These are phyloP conservation scores for Pseudobourletiella spinata DNA, from an alignment of 1,140 invertebrate genomes.

Conservation along the genomic window DNA sequence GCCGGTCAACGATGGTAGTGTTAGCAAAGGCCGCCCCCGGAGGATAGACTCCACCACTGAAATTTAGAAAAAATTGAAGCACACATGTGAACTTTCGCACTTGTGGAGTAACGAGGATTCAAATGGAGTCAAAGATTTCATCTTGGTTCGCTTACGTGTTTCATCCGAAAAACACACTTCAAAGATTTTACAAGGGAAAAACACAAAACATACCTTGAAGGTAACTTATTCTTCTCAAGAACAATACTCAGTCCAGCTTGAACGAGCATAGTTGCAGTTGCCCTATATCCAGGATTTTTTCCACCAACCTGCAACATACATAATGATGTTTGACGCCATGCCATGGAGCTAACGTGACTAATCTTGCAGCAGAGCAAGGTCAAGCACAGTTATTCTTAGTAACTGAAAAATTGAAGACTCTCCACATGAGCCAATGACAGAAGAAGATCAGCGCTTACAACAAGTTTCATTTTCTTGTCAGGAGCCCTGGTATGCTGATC, in stretches of 20 bases:
- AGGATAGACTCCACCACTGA: too few species aligned
- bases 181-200: too few species aligned
- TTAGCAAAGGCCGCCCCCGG: too few species aligned
- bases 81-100: too few species aligned
- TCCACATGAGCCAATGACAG: background rate
- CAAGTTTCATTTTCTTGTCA: constrained; percentile 57
- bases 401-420: background rate
- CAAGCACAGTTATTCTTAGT: background rate
- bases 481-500: constrained; percentile 53
- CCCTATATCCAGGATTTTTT: constrained; percentile 71
- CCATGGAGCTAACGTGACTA: constrained; percentile 43
- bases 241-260: constrained; percentile 64
- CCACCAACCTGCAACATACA: background rate
- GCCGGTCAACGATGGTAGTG: too few species aligned
- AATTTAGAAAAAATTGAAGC: too few species aligned
- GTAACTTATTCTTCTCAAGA: constrained; percentile 65
- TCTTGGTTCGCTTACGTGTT: too few species aligned
- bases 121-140: too few species aligned
- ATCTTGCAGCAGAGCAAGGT: constrained; percentile 23
- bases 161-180: too few species aligned
- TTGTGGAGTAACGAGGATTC: too few species aligned
- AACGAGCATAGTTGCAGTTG: constrained; percentile 62
- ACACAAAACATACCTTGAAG: too few species aligned
- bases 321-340: too few species aligned
- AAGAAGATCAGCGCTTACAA: constrained; percentile 36